Base-by-base conservation (phyloP, 2,888 invertebrate species). In the Synanthedon formicaeformis region DNA sequence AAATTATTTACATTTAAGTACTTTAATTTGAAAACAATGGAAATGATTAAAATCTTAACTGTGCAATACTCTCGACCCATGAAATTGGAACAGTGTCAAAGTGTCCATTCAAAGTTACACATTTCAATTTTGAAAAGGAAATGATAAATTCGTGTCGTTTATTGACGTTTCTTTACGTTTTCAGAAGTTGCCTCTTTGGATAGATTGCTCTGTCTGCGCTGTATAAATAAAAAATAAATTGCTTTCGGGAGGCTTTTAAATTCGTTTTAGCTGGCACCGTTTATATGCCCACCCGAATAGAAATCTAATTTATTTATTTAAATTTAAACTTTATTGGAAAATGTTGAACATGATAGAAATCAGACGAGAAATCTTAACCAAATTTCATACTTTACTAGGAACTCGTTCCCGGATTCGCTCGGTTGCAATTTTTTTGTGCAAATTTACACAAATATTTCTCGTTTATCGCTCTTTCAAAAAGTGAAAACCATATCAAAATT, bases 71-170 rank as follows among this genome's bases (percentile, higher is more conserved):
- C 45, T 34, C 13, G 45, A 5, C 45, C 12, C 13, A 12, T 49
- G 18, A 49, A 49, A 49, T 49, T 49, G 23, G 18, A 18, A 14
- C 16, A 12, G 12, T 49, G 49, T 49, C 49, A 49, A 18, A 16
- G 13, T 49, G 16, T 16, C 12, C 23, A 14, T 55, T 61, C 60
- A 66, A 66, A 69, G 70, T 71, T 69, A 66, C 60, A 74, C 76
- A 77, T 75, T 79, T 76, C 79, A 82, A 81, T 81, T 79, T 80
- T 78, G 78, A 64, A 54, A 53, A 59, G 72, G 73, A 73, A 75
- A 66, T 74, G 72, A 81, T 80, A 78, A 75, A 78, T 76, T 71
- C 69, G 65, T 66, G 67, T 68, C 69, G 60, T 60, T 67, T 73
- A 73, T 74, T 76, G 75, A 74, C 71, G 70, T 69, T 71, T 70